Percentiles rank a stretch among this genome's conserved stretches.
Evolutionary conservation across 1,140 invertebrate genomes (phyloP).

Genomic region (Drosophila sproati): DNA sequence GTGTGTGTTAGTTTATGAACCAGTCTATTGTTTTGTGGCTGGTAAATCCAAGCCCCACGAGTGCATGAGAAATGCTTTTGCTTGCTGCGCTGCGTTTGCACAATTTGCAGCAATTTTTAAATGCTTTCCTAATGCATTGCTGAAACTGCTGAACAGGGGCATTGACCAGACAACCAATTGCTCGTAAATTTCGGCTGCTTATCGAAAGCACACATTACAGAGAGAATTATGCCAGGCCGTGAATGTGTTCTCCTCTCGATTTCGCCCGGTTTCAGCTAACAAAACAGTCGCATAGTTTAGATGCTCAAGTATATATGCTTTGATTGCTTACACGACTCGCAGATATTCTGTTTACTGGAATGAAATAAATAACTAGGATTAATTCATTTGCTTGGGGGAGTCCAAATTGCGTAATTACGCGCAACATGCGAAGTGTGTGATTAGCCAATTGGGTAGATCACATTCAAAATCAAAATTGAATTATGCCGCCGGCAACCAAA

Average conservation of each 20-base stretch:
- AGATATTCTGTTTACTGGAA: not conserved
- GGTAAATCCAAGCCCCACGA: constrained; percentile 54
- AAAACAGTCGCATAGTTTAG: not conserved
- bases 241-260: constrained; percentile 4
- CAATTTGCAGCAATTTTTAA: constrained; percentile 62
- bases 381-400: constrained; percentile 7
- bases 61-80: constrained; percentile 59
- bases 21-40: constrained; percentile 76
- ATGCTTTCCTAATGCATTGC: constrained; percentile 57
- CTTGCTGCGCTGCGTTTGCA: constrained; percentile 67
- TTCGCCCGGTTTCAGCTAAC: not conserved
- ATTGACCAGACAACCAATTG: constrained; percentile 11
- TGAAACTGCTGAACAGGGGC: constrained; percentile 33
- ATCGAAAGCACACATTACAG: constrained; percentile 28
- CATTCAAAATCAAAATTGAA: constrained; percentile 69
- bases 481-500: constrained; percentile 38
- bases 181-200: constrained; percentile 42
- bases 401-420: constrained; percentile 52
- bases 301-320: not conserved
- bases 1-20: constrained; percentile 65
- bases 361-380: not conserved
- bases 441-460: constrained; percentile 45
- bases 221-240: constrained; percentile 16
- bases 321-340: not conserved
- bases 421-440: constrained; percentile 64